A percentile compares a stretch with the other conserved stretches of the same genome.
These are phyloP conservation scores for Scaptodrosophila lebanonensis DNA, from an alignment of 1,140 invertebrate species.

Conservation along the genomic window DNA sequence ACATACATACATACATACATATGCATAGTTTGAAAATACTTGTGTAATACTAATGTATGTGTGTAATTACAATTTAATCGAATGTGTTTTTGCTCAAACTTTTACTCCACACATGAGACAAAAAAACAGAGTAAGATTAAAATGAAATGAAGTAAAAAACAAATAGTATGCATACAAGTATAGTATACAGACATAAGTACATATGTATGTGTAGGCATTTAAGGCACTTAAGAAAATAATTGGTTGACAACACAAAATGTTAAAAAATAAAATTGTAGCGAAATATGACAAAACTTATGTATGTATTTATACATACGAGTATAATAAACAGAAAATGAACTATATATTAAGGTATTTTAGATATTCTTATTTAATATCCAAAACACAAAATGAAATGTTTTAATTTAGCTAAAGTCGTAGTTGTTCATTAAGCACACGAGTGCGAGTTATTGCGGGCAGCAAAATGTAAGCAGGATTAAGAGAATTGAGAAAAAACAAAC, in stretches of 20 bases:
- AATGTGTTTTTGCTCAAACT: slow-evolving; percentile 74
- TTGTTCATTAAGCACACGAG: slow-evolving; percentile 6
- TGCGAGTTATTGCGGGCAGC: slow-evolving; percentile 36
- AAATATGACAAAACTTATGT: slow-evolving; percentile 55
- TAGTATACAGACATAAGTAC: slow-evolving; percentile 25
- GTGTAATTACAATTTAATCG: slow-evolving; percentile 65
- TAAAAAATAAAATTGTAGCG: slow-evolving; percentile 52
- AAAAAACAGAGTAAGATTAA: not conserved
- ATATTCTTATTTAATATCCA: slow-evolving; percentile 78
- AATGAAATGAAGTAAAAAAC: not conserved
- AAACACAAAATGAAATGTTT: slow-evolving; percentile 45
- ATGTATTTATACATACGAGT: slow-evolving; percentile 57
- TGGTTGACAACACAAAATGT: slow-evolving; percentile 45
- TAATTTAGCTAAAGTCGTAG: slow-evolving; percentile 44
- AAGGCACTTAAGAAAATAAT: slow-evolving; percentile 60
- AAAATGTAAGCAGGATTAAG: slow-evolving; percentile 50
- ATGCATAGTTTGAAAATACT: too few species aligned
- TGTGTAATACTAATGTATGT: too few species aligned
- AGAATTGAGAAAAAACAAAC: slow-evolving; percentile 52
- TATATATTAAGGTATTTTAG: slow-evolving; percentile 76
- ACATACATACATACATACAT: slow-evolving; percentile 35
- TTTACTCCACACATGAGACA: slow-evolving; percentile 62
- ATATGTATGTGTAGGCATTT: slow-evolving; percentile 54
- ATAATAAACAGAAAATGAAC: slow-evolving; percentile 20
- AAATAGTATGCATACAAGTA: slow-evolving; percentile 48